Percentiles rank a stretch among this genome's conserved stretches.
phyloP scores from a whole-genome alignment of 2,113 vertebrate genomes.

The Ochotona curzoniae region DNA sequence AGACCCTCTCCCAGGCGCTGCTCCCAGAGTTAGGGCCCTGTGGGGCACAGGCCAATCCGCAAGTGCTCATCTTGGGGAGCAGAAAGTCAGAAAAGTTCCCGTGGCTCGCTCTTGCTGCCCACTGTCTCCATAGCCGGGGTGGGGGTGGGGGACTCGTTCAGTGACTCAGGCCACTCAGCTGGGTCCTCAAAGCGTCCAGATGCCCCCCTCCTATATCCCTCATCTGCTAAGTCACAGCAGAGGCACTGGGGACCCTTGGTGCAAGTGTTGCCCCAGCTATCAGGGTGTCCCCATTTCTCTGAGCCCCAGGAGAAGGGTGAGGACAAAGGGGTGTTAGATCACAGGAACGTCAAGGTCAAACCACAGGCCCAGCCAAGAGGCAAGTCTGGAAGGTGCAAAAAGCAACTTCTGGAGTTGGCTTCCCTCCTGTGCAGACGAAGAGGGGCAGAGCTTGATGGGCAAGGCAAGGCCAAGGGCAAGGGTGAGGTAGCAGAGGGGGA shows the following conservation, averaged over 20 bases:
- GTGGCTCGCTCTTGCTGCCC: background rate
- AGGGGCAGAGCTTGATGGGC: accelerated
- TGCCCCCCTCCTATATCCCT: background rate
- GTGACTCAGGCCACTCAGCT: background rate
- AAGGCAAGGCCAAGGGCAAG: no score
- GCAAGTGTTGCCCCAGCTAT: background rate
- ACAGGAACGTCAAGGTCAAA: background rate
- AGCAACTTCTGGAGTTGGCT: background rate
- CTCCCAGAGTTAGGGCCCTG: background rate
- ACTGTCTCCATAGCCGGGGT: no score
- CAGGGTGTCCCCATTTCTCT: background rate
- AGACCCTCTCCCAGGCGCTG: background rate
- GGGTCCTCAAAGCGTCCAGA: background rate
- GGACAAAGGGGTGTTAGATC: background rate
- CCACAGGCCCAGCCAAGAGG: background rate
- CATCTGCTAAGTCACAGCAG: accelerated
- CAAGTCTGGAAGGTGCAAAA: accelerated
- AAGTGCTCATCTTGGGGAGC: background rate
- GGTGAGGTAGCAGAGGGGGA: accelerated
- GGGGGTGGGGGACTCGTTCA: background rate
- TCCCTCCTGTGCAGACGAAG: accelerated
- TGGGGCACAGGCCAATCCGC: accelerated
- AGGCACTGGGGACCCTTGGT: background rate
- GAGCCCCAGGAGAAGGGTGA: background rate
- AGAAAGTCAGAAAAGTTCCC: background rate